phyloP scores from a whole-genome alignment of 23 tunicate genomes.

The Halocynthia aurantium region DNA sequence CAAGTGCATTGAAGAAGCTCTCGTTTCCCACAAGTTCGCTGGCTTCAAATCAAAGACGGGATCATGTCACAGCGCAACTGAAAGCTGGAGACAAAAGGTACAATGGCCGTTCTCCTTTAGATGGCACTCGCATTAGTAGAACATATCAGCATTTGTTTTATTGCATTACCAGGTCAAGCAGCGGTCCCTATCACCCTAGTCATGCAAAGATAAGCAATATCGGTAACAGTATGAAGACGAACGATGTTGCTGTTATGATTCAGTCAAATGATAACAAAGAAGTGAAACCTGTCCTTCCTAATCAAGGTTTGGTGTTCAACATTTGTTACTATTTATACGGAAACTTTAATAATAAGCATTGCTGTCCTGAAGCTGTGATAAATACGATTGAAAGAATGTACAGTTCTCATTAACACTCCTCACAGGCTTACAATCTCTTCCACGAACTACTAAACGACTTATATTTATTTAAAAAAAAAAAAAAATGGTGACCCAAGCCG shows the following conservation, averaged over 20 bases:
- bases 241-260: conserved; percentile 1
- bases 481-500: no score
- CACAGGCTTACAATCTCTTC: no score
- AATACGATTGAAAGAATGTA: no score
- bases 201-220: not conserved
- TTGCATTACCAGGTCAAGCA: not conserved
- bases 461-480: no score
- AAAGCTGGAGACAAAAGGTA: not conserved
- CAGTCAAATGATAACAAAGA: conserved; percentile 11
- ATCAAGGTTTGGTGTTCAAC: conserved; percentile 14
- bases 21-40: not conserved
- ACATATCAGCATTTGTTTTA: no score
- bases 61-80: not conserved
- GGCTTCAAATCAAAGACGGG: not conserved
- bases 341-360: no score
- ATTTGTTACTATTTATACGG: not conserved
- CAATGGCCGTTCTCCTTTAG: no score
- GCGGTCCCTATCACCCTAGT: not conserved
- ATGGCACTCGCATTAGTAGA: no score
- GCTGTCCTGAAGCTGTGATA: no score
- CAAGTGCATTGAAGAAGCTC: conserved; percentile 3
- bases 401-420: no score
- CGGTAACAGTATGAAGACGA: not conserved
- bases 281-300: conserved; percentile 17
- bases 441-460: no score